phyloP scores from a whole-genome alignment of 2,113 vertebrate species.

The Laterallus jamaicensis region DNA sequence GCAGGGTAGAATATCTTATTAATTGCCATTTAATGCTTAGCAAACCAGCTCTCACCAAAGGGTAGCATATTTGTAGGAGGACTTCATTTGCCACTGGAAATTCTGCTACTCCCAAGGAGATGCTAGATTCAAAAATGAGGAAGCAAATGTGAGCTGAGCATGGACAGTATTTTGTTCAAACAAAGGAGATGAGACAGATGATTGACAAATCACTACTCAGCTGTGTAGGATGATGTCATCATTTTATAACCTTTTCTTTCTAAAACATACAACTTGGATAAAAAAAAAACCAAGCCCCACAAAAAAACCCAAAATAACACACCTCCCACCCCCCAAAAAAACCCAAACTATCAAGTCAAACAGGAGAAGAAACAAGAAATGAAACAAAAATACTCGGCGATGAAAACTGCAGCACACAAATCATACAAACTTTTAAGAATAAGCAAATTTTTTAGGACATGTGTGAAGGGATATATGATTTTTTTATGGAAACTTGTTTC shows the following conservation, averaged over 20 bases:
- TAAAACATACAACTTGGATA: background rate
- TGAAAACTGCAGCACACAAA: background rate
- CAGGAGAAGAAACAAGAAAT: background rate
- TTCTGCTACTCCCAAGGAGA: background rate
- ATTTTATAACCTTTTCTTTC: background rate
- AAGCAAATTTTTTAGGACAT: background rate
- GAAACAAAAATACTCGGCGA: background rate
- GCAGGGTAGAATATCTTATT: constrained; percentile 31
- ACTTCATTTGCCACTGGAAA: constrained; percentile 18
- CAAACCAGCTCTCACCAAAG: background rate
- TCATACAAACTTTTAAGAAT: background rate
- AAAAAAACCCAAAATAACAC: background rate
- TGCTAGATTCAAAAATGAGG: background rate
- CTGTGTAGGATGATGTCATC: background rate
- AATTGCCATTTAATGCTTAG: background rate
- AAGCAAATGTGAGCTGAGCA: background rate
- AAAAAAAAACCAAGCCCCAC: background rate
- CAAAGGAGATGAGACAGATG: background rate
- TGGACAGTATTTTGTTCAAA: background rate
- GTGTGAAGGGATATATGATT: background rate
- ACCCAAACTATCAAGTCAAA: background rate
- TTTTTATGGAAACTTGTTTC: background rate
- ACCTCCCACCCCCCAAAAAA: too few species aligned
- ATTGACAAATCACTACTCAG: background rate
- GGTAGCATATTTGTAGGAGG: background rate